These are phyloP conservation scores for Sprattus sprattus DNA, from an alignment of 2,113 vertebrate genomes.

Conservation along the genomic window DNA sequence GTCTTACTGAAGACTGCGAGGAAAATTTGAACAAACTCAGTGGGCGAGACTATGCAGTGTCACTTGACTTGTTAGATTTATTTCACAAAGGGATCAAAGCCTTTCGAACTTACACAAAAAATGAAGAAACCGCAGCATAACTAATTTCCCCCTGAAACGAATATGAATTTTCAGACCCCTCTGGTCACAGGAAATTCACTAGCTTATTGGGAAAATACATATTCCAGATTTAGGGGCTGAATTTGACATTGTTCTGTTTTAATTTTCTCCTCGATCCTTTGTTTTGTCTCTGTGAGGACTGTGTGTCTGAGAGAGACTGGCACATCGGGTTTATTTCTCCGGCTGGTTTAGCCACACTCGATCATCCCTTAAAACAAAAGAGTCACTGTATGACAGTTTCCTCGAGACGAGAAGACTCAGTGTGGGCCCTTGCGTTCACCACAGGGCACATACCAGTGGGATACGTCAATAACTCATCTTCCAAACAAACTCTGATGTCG, in stretches of 20 bases:
- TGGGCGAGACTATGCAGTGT: constrained; percentile 36
- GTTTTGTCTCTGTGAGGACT: constrained; percentile 55
- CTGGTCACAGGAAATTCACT: constrained; percentile 49
- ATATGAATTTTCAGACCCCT: constrained; percentile 55
- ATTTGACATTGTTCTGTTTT: constrained; percentile 36
- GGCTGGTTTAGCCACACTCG: constrained; percentile 45
- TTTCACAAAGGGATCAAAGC: constrained; percentile 61
- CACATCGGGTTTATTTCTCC: constrained; percentile 39
- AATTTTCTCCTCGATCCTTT: constrained; percentile 42
- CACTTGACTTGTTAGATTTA: constrained; percentile 45
- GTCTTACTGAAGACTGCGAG: constrained; percentile 43
- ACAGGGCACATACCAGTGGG: constrained; percentile 70
- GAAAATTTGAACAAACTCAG: constrained; percentile 41
- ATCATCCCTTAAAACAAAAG: constrained; percentile 64
- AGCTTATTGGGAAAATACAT: constrained; percentile 58
- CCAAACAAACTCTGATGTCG: constrained; percentile 73
- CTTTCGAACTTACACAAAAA: constrained; percentile 16
- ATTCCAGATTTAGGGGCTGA: constrained; percentile 54
- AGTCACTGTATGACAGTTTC: constrained; percentile 63
- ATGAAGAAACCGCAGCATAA: constrained; percentile 59
- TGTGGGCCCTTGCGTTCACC: constrained; percentile 68
- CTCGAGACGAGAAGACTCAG: constrained; percentile 55
- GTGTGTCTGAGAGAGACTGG: constrained; percentile 47
- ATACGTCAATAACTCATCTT: constrained; percentile 71
- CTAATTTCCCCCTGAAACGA: constrained; percentile 46